Evolutionary conservation across 2,888 invertebrate genomes (phyloP), one percentile per base, ranked within the genome.

Genomic region (Aromia moschata): DNA sequence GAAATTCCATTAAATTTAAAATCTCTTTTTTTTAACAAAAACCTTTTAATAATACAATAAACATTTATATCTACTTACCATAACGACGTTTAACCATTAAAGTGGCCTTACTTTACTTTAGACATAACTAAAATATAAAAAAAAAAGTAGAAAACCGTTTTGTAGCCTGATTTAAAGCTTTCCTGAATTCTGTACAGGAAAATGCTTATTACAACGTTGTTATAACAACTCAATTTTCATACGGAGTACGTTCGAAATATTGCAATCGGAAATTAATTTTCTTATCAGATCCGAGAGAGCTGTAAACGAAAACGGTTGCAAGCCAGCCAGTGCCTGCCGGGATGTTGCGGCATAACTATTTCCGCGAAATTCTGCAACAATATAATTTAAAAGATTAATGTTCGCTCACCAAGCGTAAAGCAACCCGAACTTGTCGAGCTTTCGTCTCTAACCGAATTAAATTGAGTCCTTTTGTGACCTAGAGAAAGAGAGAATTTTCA

Each of bases 301-400:
- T 11, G 18, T 5, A 17, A 40, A 17, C 16, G 3, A 17, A 17
- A 40, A 10, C 15, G 40, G 11, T 17, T 10, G 17, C 1, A 10
- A 40, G 11, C 40, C 5, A 7, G 16, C 5, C 14, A n/a, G 7
- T 5, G 25, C 25, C 16, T 9, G 15, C 38, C 15, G 16, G 38
- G 38, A 38, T 17, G 40, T 40, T 40, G 40, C 17, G 40, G 40
- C 10, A n/a, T 16, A 40, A 40, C 40, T 40, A 40, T 40, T 40
- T 40, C 40, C 40, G 10, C n/a, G 1, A 7, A 1, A 18, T 40
- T 10, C 18, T n/a, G 5, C 18, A 40, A 16, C n/a, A 40, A 40
- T 18, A 40, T 40, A 16, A 18, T 40, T 40, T 40, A 2, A 40
- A 40, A 16, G 40, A 40, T 40, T 40, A 40, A 40, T 40, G 7